Evolutionary conservation across 2,797 vertebrate genomes (phyloP).

Genomic region (Acanthiza pusilla): DNA sequence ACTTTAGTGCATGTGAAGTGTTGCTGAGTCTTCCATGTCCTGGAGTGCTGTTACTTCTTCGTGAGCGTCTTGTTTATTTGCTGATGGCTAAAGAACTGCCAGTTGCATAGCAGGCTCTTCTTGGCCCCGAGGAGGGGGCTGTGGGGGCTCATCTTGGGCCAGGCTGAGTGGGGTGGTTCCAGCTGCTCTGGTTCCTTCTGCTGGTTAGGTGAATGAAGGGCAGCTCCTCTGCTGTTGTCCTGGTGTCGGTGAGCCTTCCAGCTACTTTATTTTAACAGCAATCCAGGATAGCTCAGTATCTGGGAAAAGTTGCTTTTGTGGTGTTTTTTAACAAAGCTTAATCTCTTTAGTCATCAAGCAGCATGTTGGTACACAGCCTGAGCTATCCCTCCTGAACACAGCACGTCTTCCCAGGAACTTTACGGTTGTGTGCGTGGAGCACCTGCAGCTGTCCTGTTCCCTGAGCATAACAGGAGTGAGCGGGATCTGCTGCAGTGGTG

Average conservation of each 20-base stretch:
- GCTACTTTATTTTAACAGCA: background rate
- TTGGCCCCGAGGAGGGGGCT: accelerated
- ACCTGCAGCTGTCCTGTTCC: background rate
- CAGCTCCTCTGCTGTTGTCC: background rate
- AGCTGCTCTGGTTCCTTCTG: background rate
- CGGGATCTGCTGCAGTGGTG: background rate
- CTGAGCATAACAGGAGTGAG: background rate
- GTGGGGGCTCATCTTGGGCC: background rate
- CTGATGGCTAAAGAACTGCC: background rate
- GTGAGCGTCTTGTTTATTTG: background rate
- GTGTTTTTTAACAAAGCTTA: background rate
- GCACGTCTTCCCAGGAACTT: accelerated
- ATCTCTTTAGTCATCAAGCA: background rate
- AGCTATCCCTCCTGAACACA: background rate
- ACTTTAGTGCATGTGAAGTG: too few relatives aligned
- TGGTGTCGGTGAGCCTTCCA: background rate
- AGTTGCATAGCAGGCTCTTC: background rate
- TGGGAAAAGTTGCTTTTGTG: background rate
- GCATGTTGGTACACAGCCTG: background rate
- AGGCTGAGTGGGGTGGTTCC: background rate
- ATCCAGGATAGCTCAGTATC: background rate
- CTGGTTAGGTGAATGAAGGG: background rate
- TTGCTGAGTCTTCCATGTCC: background rate
- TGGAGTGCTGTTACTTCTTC: background rate
- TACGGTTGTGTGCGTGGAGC: background rate